These are phyloP conservation scores for Carapus acus DNA, from an alignment of 2,797 vertebrate species.

Conservation along the genomic window DNA sequence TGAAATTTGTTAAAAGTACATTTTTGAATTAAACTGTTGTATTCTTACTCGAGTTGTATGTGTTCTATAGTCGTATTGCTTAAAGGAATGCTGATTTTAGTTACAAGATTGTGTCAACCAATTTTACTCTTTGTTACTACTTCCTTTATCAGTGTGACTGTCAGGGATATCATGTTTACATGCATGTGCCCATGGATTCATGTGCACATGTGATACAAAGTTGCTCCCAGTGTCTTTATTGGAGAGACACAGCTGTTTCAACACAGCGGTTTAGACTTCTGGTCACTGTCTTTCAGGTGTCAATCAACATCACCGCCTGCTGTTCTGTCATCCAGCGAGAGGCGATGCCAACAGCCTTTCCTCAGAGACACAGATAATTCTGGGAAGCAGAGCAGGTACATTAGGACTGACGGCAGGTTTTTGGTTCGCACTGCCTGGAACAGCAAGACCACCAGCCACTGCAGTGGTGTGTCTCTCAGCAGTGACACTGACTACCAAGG, in stretches of 20 bases:
- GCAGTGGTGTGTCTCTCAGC: slow-evolving; percentile 64
- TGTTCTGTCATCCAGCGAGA: slow-evolving; percentile 74
- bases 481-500: slow-evolving; percentile 66
- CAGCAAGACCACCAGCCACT: slow-evolving; percentile 62
- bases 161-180: too few relatives aligned
- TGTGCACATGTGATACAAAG: too few relatives aligned
- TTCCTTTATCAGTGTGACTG: too few relatives aligned
- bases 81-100: too few relatives aligned
- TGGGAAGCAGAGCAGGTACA: slow-evolving; percentile 69
- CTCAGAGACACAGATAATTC: slow-evolving; percentile 81
- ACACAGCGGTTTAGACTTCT: slow-evolving; percentile 8
- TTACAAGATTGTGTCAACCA: too few relatives aligned
- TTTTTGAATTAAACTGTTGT: too few relatives aligned
- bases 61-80: too few relatives aligned
- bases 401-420: slow-evolving; percentile 73
- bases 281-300: slow-evolving; percentile 76
- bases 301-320: slow-evolving; percentile 85
- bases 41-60: too few relatives aligned
- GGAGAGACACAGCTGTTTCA: neutral
- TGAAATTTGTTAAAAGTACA: too few relatives aligned
- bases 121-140: too few relatives aligned
- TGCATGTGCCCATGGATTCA: too few relatives aligned
- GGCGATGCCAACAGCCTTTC: slow-evolving; percentile 73
- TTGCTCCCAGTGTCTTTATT: neutral
- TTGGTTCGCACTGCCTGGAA: slow-evolving; percentile 76